Percentiles rank a stretch among this genome's conserved stretches.
These are phyloP conservation scores for Semicossyphus pulcher DNA, from an alignment of 2,113 vertebrate species.

Conservation along the genomic window DNA sequence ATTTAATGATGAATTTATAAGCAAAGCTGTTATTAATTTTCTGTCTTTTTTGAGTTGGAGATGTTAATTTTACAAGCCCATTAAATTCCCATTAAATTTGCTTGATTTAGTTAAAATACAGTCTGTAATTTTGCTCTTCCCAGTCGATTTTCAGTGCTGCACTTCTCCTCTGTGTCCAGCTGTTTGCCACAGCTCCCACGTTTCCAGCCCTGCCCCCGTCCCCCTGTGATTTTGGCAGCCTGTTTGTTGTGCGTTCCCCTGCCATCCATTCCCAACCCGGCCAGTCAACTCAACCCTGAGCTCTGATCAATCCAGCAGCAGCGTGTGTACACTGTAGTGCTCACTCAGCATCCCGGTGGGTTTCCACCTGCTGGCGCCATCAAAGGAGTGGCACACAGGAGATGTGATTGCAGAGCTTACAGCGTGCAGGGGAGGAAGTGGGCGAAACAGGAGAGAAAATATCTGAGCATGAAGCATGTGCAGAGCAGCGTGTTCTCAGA, in stretches of 20 bases:
- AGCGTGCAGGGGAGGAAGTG: constrained; percentile 47
- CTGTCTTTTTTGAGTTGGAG: not conserved
- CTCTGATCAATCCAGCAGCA: constrained; percentile 64
- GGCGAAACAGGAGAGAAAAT: constrained; percentile 46
- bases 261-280: constrained; percentile 40
- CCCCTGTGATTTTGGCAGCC: constrained; percentile 33
- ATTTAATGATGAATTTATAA: too few species aligned
- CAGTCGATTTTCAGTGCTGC: not conserved
- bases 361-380: constrained; percentile 68
- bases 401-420: constrained; percentile 64
- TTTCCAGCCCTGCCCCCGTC: constrained; percentile 7
- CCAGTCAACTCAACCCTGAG: constrained; percentile 46
- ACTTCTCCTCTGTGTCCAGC: constrained; percentile 34
- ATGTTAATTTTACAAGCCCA: not conserved
- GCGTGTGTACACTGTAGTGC: constrained; percentile 36
- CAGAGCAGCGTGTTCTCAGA: constrained; percentile 22
- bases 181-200: constrained; percentile 39
- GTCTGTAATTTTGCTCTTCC: not conserved
- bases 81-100: not conserved
- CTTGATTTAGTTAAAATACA: not conserved
- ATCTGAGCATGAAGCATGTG: constrained; percentile 41
- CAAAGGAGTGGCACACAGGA: constrained; percentile 63
- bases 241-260: constrained; percentile 59
- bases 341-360: constrained; percentile 59
- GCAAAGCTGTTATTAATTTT: not conserved